phyloP scores from a whole-genome alignment of 2,797 vertebrate genomes.

The Potorous gilbertii region DNA sequence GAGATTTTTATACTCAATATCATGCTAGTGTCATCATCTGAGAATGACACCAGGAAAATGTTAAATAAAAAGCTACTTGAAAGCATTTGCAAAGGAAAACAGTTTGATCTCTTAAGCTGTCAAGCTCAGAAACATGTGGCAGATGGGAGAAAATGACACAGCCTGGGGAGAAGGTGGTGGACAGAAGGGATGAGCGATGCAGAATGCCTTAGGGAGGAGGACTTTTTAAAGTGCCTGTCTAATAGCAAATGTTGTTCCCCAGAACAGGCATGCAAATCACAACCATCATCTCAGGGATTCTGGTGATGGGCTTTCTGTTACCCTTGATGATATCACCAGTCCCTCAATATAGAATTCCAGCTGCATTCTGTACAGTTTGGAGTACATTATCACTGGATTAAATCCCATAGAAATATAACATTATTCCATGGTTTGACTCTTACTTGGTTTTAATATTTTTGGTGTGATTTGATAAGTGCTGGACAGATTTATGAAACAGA shows the following conservation, averaged over 20 bases:
- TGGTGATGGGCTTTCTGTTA: neutral
- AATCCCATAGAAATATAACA: neutral
- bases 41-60: slow-evolving; percentile 17
- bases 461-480: neutral
- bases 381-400: neutral
- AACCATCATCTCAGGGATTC: rapidly evolving
- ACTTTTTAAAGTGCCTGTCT: neutral
- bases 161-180: neutral
- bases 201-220: neutral
- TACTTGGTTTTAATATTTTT: neutral
- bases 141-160: neutral
- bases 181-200: neutral
- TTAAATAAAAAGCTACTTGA: neutral
- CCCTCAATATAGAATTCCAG: neutral
- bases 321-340: neutral
- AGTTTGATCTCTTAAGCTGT: slow-evolving; percentile 9
- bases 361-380: neutral
- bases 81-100: slow-evolving; percentile 49
- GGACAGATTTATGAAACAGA: neutral
- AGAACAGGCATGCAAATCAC: rapidly evolving
- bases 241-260: neutral
- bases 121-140: neutral
- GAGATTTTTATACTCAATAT: neutral
- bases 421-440: rapidly evolving
- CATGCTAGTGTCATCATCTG: rapidly evolving